Conservation (phyloP, 2,113 vertebrate genomes). For the Rana temporaria region DNA sequence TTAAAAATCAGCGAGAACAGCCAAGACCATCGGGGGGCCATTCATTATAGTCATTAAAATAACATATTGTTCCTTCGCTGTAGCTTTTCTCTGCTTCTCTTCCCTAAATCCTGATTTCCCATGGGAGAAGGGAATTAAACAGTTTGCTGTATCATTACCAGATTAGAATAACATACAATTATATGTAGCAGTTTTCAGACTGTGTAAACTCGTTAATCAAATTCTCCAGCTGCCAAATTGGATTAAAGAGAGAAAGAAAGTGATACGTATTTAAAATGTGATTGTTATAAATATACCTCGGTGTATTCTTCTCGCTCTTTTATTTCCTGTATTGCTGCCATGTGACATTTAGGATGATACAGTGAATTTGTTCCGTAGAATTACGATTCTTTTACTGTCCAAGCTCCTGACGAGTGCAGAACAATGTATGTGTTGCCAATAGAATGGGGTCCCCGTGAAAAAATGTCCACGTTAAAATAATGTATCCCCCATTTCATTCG, state of each 20-base stretch:
- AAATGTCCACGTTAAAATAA: too few relatives aligned
- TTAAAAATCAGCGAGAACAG: constrained; percentile 49
- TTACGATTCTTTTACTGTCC: too few relatives aligned
- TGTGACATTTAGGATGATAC: too few relatives aligned
- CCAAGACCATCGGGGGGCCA: constrained; percentile 38
- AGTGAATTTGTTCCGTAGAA: too few relatives aligned
- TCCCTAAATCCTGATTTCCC: constrained; percentile 49
- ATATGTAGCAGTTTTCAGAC: constrained; percentile 19
- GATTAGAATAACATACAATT: constrained; percentile 36
- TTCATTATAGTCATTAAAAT: constrained; percentile 46
- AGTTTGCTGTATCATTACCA: constrained; percentile 50
- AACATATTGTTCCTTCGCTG: constrained; percentile 22
- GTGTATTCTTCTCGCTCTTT: not conserved
- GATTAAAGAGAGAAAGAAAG: constrained; percentile 13
- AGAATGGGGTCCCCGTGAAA: too few relatives aligned
- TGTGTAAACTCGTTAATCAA: constrained; percentile 40
- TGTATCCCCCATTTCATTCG: too few relatives aligned
- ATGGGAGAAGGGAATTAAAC: constrained; percentile 31
- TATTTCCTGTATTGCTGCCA: not conserved
- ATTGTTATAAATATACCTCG: constrained; percentile 26
- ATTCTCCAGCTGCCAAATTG: constrained; percentile 32
- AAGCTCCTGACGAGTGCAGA: too few relatives aligned
- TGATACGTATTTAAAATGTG: not conserved
- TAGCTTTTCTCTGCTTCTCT: constrained; percentile 20
- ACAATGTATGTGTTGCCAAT: too few relatives aligned